Percentiles rank a stretch among this genome's conserved stretches.
These are phyloP conservation scores for Callocephalon fimbriatum DNA, from an alignment of 2,113 vertebrate species.

Conservation along the genomic window DNA sequence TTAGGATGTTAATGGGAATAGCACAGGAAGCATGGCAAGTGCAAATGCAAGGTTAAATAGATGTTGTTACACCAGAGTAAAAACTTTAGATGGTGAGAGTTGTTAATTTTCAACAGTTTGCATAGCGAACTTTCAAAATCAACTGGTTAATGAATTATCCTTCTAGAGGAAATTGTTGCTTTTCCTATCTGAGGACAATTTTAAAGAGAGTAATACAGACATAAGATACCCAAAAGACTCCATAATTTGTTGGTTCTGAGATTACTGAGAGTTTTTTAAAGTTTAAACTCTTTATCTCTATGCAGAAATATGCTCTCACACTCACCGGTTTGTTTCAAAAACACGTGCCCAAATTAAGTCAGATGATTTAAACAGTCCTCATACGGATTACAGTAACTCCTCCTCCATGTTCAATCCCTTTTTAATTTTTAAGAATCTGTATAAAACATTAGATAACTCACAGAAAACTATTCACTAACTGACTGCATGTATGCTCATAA, in stretches of 20 bases:
- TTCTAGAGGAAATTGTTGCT: background rate
- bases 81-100: background rate
- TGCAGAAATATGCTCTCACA: background rate
- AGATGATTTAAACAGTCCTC: background rate
- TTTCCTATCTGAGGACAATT: background rate
- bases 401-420: background rate
- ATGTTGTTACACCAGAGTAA: background rate
- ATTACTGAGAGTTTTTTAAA: background rate
- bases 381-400: background rate
- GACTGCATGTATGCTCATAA: background rate
- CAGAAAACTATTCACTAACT: background rate
- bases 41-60: background rate
- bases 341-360: background rate
- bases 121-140: slow-evolving; percentile 6
- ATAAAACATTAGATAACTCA: background rate
- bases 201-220: background rate
- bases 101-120: slow-evolving; percentile 54
- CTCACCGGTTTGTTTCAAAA: background rate
- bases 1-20: background rate
- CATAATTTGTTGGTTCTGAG: accelerated
- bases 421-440: background rate
- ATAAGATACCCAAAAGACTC: background rate
- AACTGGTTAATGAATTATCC: slow-evolving; percentile 31
- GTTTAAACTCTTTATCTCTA: background rate
- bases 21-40: background rate